Evolutionary conservation across 2,888 invertebrate genomes (phyloP), one percentile per base, ranked within the genome.

Genomic region (Maniola hyperantus): DNA sequence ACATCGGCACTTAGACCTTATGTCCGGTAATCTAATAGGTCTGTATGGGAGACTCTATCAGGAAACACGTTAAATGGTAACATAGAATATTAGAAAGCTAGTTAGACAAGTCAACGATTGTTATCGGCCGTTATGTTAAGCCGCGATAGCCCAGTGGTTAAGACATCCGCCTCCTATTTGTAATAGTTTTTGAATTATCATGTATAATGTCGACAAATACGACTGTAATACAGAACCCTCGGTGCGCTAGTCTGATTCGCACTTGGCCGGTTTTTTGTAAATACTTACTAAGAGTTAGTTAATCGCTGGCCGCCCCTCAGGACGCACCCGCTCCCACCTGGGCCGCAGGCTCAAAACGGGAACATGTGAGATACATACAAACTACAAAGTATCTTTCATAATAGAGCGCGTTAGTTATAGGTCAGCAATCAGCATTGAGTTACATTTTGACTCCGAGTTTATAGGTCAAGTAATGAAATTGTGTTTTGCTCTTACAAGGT

Each of bases 21-120:
- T 57, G 57, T 68, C 50, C 57, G 42, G 44, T 68, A 65, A 68
- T 65, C 26, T 44, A 68, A 68, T 68, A 61, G n/a, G 1, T 20
- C 13, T 58, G 42, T 13, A 44, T 26, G 13, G 6, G 5, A 20
- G 34, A 10, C 1, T 13, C 42, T 20, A 20, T 18, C 11, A 20
- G 7, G 2, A 58, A 58, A 44, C 42, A 11, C 42, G 10, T 42
- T 57, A 42, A 57, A 11, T 42, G 20, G 36, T 18, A 11, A 36
- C 42, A 20, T 8, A 34, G 15, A 6, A 5, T 7, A 36, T 15
- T 18, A 15, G 6, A 7, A 7, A 7, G 6, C 15, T 15, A 48
- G 26, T 26, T 26, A 26, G 26, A 26, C 26, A 26, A 26, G 26
- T 26, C n/a, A n/a, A n/a, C n/a, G n/a, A n/a, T n/a, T n/a, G n/a